Evolutionary conservation across 2,797 vertebrate species (phyloP).

Genomic region (Cyclopterus lumpus): DNA sequence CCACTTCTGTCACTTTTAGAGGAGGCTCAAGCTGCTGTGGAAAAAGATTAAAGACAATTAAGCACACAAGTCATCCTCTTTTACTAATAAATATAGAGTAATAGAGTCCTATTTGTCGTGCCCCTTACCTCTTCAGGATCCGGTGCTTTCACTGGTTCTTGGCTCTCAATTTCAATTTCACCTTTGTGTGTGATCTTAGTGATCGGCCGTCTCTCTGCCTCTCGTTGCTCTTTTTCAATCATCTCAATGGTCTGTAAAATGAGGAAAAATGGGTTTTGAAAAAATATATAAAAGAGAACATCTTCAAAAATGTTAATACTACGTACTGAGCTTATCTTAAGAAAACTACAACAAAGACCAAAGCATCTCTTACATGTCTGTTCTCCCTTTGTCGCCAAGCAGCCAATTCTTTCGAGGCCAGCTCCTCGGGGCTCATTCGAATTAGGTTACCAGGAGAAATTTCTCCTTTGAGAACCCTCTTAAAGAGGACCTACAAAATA

Average conservation of each 20-base stretch:
- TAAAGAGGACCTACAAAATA: slow-evolving; percentile 88
- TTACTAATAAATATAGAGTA: neutral
- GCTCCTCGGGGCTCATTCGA: slow-evolving; percentile 97
- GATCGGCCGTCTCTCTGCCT: slow-evolving; percentile 95
- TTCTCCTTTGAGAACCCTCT: slow-evolving; percentile 95
- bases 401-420: slow-evolving; percentile 97
- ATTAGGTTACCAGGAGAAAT: slow-evolving; percentile 95
- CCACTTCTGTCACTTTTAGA: slow-evolving; percentile 85
- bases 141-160: slow-evolving; percentile 91
- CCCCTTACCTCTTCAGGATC: slow-evolving; percentile 88
- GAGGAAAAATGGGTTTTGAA: neutral
- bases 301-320: neutral
- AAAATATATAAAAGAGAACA: neutral
- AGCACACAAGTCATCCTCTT: neutral
- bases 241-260: slow-evolving; percentile 95
- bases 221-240: slow-evolving; percentile 99
- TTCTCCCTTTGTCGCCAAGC: slow-evolving; percentile 98
- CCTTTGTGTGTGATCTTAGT: slow-evolving; percentile 99
- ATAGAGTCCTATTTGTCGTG: neutral
- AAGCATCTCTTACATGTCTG: slow-evolving; percentile 89
- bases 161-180: slow-evolving; percentile 99
- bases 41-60: neutral
- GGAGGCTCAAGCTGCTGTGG: slow-evolving; percentile 78
- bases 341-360: neutral
- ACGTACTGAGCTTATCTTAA: neutral